A percentile compares a stretch with the other conserved stretches of the same genome.
Conservation (phyloP, 2,888 invertebrate species). For the Myopa tessellatipennis region DNA sequence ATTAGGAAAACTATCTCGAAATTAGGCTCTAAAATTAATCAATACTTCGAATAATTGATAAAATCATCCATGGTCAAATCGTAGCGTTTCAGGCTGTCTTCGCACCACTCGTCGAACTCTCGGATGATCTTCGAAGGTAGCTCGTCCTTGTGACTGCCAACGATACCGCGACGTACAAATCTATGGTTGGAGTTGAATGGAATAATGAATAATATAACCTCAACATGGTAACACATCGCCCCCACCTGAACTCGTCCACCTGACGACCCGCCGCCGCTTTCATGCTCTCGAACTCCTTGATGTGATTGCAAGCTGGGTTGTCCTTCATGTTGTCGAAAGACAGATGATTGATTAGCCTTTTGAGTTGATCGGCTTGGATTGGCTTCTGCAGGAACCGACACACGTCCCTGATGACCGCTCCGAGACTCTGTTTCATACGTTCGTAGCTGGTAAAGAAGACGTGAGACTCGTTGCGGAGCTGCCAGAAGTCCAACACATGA, state of each 20-base stretch:
- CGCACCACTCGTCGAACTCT: slow-evolving; percentile 62
- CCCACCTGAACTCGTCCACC: slow-evolving; percentile 62
- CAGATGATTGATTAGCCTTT: slow-evolving; percentile 56
- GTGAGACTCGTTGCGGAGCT: slow-evolving; percentile 58
- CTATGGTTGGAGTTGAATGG: slow-evolving; percentile 43
- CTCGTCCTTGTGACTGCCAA: slow-evolving; percentile 65
- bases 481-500: slow-evolving; percentile 65
- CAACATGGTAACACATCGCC: slow-evolving; percentile 24
- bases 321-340: slow-evolving; percentile 66
- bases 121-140: slow-evolving; percentile 56
- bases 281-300: slow-evolving; percentile 64
- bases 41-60: slow-evolving; percentile 58
- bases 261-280: slow-evolving; percentile 61
- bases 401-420: slow-evolving; percentile 55
- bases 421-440: slow-evolving; percentile 61
- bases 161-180: slow-evolving; percentile 65
- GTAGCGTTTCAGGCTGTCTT: slow-evolving; percentile 55
- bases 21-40: background rate
- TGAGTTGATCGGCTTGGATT: slow-evolving; percentile 51
- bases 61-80: slow-evolving; percentile 58
- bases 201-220: background rate
- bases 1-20: background rate
- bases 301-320: slow-evolving; percentile 63
- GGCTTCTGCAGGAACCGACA: slow-evolving; percentile 55
- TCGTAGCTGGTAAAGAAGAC: slow-evolving; percentile 64